These are phyloP conservation scores for Eupithecia dodoneata DNA, from an alignment of 2,888 invertebrate genomes.

Conservation along the genomic window DNA sequence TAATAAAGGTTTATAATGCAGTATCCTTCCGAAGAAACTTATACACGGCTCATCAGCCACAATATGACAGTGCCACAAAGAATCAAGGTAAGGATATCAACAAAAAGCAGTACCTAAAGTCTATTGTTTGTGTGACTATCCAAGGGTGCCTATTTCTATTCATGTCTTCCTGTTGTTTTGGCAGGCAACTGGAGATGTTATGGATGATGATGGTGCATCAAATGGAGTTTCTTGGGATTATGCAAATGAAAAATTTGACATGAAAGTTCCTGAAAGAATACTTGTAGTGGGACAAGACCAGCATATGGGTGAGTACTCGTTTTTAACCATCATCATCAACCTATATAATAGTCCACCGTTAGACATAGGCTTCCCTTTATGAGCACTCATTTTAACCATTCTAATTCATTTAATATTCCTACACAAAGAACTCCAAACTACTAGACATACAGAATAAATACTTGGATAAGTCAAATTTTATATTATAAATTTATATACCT, in stretches of 20 bases:
- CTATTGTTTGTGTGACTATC: background rate
- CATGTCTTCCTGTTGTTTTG: constrained; percentile 3
- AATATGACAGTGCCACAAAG: constrained; percentile 82
- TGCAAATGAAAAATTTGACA: constrained; percentile 90
- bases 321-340: background rate
- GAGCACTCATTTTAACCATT: background rate
- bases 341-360: no score
- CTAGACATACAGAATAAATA: no score
- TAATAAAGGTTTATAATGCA: constrained; percentile 58
- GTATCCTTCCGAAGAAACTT: constrained; percentile 77
- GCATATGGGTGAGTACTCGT: constrained; percentile 79
- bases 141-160: background rate
- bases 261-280: constrained; percentile 97
- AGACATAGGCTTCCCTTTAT: no score
- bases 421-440: background rate
- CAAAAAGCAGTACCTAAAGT: background rate
- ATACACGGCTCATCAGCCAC: constrained; percentile 78
- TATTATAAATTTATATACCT: no score
- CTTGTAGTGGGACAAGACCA: constrained; percentile 92
- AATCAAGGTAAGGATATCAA: constrained; percentile 66
- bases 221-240: constrained; percentile 88
- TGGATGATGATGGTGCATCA: constrained; percentile 86
- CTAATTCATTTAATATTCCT: background rate
- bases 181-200: constrained; percentile 88
- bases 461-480: no score